Evolutionary conservation across 2,113 vertebrate genomes (phyloP).

Genomic region (Alosa alosa): DNA sequence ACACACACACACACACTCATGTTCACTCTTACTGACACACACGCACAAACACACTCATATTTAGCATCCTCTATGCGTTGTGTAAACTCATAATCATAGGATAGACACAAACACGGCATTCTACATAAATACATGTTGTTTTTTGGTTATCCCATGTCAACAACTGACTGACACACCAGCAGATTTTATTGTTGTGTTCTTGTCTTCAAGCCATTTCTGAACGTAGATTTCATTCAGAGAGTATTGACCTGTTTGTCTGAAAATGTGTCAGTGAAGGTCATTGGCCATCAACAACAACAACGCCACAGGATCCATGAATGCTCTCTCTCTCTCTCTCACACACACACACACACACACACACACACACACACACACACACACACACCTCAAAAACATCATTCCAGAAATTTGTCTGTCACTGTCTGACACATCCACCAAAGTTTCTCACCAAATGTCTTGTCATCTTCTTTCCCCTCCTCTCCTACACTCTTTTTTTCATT

Average conservation of each 20-base stretch:
- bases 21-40: not conserved
- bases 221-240: not conserved
- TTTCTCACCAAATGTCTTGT: not conserved
- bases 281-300: not conserved
- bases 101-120: not conserved
- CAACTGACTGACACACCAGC: not conserved
- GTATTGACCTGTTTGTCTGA: not conserved
- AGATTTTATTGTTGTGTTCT: not conserved
- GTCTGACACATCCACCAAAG: conserved; percentile 43
- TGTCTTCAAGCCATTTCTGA: not conserved
- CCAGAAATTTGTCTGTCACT: conserved; percentile 52
- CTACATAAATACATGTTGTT: not conserved
- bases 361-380: conserved; percentile 3
- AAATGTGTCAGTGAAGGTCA: conserved; percentile 5
- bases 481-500: not conserved
- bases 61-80: not conserved
- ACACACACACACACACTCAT: not conserved
- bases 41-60: not conserved
- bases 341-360: not conserved
- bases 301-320: not conserved
- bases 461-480: conserved; percentile 27
- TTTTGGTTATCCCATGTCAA: not conserved
- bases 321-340: not conserved
- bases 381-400: not conserved
- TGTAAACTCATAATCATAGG: not conserved